Conservation (phyloP, 92 coral and sea anemone species). For the Epizoanthus stellaris region DNA sequence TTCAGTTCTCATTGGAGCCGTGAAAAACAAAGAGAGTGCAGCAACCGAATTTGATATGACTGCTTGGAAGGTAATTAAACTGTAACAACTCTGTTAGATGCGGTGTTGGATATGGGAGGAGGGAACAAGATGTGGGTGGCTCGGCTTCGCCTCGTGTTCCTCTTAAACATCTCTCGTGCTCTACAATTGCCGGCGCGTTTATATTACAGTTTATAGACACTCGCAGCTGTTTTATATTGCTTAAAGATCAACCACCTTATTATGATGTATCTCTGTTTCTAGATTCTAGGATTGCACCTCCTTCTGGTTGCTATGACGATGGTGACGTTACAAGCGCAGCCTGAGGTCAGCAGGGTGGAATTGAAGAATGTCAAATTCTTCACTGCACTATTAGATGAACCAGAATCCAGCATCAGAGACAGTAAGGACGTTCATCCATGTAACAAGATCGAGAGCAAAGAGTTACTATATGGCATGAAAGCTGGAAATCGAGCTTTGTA, state of each 20-base stretch:
- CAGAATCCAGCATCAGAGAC: neutral
- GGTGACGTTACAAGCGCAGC: neutral
- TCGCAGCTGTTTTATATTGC: too few species aligned
- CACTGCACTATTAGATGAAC: neutral
- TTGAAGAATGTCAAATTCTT: neutral
- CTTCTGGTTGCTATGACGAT: neutral
- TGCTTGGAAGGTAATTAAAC: too few species aligned
- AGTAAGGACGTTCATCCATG: neutral
- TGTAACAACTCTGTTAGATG: too few species aligned
- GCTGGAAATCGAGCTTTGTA: neutral
- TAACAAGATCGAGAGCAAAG: slow-evolving; percentile 8
- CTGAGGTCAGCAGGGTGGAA: neutral
- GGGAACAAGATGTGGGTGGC: too few species aligned
- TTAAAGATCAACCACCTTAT: neutral
- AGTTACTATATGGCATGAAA: slow-evolving; percentile 14
- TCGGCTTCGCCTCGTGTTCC: neutral
- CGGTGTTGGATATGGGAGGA: too few species aligned
- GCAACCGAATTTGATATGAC: too few species aligned
- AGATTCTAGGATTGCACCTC: neutral
- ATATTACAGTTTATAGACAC: too few species aligned
- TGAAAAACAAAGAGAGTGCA: too few species aligned
- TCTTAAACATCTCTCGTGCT: too few species aligned
- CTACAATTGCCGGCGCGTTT: too few species aligned
- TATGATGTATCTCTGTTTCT: neutral
- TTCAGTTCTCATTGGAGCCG: too few species aligned